Conservation (phyloP, 2,113 vertebrate genomes). For the Eulemur rufifrons region DNA sequence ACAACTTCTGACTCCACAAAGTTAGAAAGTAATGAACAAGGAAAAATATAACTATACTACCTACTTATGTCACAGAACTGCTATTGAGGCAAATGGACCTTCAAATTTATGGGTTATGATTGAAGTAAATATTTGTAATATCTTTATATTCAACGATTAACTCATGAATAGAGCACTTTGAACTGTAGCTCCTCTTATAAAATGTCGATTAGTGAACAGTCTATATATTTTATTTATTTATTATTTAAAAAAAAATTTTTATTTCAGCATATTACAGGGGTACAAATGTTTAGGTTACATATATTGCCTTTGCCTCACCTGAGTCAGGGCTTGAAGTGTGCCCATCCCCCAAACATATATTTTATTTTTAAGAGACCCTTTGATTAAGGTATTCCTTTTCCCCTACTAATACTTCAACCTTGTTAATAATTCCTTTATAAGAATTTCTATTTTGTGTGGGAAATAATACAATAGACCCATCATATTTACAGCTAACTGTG, state of each 20-base stretch:
- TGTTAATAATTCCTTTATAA: background rate
- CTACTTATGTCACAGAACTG: background rate
- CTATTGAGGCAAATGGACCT: background rate
- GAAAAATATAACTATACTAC: rapidly evolving
- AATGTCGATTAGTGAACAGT: background rate
- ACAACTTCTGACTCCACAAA: background rate
- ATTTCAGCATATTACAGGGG: no score
- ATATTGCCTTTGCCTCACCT: no score
- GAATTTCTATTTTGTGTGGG: background rate
- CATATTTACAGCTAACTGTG: background rate
- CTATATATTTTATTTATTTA: background rate
- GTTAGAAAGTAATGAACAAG: background rate
- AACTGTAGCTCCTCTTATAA: background rate
- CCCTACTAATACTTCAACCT: background rate
- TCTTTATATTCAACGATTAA: background rate
- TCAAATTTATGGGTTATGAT: background rate
- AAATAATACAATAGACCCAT: background rate
- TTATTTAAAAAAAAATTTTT: no score
- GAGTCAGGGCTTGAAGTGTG: no score
- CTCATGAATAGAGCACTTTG: no score
- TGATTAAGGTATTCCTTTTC: background rate
- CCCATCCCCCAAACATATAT: background rate
- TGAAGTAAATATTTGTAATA: background rate
- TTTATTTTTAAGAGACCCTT: background rate
- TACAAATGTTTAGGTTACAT: no score